Percentiles rank a stretch among this genome's conserved stretches.
phyloP scores from a whole-genome alignment of 2,113 vertebrate genomes.

The Tupaia chinensis region DNA sequence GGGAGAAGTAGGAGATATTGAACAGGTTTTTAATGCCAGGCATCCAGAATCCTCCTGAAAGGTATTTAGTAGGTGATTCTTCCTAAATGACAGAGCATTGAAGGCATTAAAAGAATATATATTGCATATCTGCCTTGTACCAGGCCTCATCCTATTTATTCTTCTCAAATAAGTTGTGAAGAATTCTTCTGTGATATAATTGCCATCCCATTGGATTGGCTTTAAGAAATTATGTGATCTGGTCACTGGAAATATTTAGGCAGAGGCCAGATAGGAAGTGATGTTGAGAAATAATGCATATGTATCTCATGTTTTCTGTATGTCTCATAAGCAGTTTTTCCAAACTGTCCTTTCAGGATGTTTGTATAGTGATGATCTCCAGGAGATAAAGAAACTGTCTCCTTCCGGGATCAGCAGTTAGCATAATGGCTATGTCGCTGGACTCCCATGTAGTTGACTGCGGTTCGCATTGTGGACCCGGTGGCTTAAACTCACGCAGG shows the following conservation, averaged over 20 bases:
- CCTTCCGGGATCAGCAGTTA: not conserved
- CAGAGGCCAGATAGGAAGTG: not conserved
- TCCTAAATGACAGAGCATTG: not conserved
- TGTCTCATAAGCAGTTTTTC: slow-evolving; percentile 14
- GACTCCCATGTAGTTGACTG: no score
- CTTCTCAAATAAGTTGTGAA: not conserved
- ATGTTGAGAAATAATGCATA: not conserved
- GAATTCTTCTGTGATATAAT: not conserved
- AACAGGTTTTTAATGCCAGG: not conserved
- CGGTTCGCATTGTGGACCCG: no score
- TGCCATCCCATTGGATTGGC: not conserved
- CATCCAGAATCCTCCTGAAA: not conserved
- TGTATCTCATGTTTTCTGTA: not conserved
- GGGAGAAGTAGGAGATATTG: not conserved
- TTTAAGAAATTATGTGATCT: not conserved
- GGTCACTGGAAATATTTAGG: slow-evolving; percentile 2
- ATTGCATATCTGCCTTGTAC: not conserved
- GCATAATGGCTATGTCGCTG: no score
- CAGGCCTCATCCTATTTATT: slow-evolving; percentile 13
- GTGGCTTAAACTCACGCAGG: no score
- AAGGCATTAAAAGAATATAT: not conserved
- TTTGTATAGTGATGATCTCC: not conserved
- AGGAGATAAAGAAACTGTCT: slow-evolving; percentile 9
- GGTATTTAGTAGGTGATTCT: not conserved
- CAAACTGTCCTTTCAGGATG: slow-evolving; percentile 3